Base-by-base conservation (phyloP, 2,888 invertebrate species). In the Nomada flava region DNA sequence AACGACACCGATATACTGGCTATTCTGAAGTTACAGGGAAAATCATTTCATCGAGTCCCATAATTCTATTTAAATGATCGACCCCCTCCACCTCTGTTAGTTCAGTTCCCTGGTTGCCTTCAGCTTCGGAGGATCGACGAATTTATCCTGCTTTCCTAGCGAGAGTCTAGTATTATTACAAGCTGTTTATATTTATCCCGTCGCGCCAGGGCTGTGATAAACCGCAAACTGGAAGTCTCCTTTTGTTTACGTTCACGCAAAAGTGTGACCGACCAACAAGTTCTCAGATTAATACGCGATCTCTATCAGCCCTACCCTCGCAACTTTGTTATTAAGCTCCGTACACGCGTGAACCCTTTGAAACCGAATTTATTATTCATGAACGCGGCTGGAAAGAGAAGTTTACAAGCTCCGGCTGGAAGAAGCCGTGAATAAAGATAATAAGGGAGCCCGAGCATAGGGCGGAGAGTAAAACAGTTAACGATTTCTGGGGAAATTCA, bases 261-360 rank as follows among this genome's bases (percentile, higher is more conserved):
- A 79, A 79, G 70, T 79, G 79, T 79, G 77, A 79, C 79, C 77
- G 63, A 63, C 70, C 77, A 52, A 55, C 57, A 63, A 79, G 57
- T 79, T 76, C 79, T 76, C 79, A 70, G 76, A 76, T 79, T 79
- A 79, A 69, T 59, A 70, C 70, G 26, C 69, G 69, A 76, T 79
- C 79, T 69, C 76, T 69, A 76, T 76, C 63, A 64, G 15, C 29
- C 50, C 36, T 23, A 36, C 23, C 50, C 50, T 23, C 20, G 36
- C n/a, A n/a, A 63, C 47, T 18, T 29, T 47, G 36, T 57, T 55
- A 62, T 76, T 62, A 53, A 76, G 50, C 69, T 11, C 44, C 50
- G 79, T 52, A 63, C 76, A 69, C 55, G 68, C 76, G 52, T 63
- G 29, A 18, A 55, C 42, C 42, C 76, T 69, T 76, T 52, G 62